Percentiles rank a stretch among this genome's conserved stretches.
Evolutionary conservation across 2,888 invertebrate genomes (phyloP).

Genomic region (Bhutanitis thaidina): DNA sequence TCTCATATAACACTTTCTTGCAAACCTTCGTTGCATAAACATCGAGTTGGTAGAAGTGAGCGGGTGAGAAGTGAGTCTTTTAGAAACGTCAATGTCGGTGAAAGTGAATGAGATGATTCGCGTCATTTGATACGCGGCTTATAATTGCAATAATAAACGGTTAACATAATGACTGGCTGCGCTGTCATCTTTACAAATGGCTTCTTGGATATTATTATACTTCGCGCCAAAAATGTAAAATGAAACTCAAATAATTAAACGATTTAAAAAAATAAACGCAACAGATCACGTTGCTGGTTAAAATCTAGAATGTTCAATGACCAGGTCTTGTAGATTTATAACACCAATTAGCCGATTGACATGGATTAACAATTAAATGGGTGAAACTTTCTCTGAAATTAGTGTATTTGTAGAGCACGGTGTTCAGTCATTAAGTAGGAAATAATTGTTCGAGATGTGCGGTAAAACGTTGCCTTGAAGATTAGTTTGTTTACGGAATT

Average conservation of each 20-base stretch:
- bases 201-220: not conserved
- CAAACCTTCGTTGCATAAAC: slow-evolving; percentile 16
- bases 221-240: not conserved
- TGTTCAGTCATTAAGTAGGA: slow-evolving; percentile 5
- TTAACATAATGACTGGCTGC: not conserved
- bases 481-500: too few relatives aligned
- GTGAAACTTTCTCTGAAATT: slow-evolving; percentile 10
- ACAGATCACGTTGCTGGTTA: not conserved
- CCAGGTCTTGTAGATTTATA: slow-evolving; percentile 2
- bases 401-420: slow-evolving; percentile 3
- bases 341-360: slow-evolving; percentile 9
- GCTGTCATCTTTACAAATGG: not conserved
- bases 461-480: not conserved
- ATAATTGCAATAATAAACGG: slow-evolving; percentile 7
- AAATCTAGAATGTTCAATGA: not conserved
- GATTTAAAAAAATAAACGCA: not conserved
- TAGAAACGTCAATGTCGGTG: slow-evolving; percentile 18
- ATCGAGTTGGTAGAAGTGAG: slow-evolving; percentile 5
- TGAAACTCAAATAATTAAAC: not conserved
- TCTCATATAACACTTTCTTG: slow-evolving; percentile 15
- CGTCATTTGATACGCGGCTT: slow-evolving; percentile 5
- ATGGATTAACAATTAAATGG: slow-evolving; percentile 4
- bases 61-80: slow-evolving; percentile 1
- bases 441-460: slow-evolving; percentile 1
- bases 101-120: slow-evolving; percentile 17